Base-by-base conservation (phyloP, 2,113 vertebrate genomes). In the Anguilla rostrata region DNA sequence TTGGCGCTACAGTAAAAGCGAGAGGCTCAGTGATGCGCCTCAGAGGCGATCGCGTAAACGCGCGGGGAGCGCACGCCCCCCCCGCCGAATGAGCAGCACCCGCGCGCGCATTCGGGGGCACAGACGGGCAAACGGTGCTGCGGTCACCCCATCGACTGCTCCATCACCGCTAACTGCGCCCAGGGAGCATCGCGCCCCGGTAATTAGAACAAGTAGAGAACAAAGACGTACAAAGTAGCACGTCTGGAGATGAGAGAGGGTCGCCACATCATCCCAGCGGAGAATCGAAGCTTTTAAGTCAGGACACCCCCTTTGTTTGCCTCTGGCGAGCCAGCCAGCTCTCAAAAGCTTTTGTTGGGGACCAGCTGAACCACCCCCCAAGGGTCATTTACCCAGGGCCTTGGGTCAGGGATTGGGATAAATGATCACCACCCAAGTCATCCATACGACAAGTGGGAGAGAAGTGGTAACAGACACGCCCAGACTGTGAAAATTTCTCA, bases 181-280 rank as follows among this genome's bases (percentile, higher is more conserved):
- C 20, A 85, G 34, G 71, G 43, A 83, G 46, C 82, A 81, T 87
- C 87, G 85, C 83, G 63, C 12, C n/a, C 84, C 63, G n/a, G 83
- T 92, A 89, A 90, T 90, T 91, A 88, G 84, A 89, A 88, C 88
- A 91, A 86, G 85, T 66, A 41, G 78, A 85, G 18, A 43, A 92
- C 89, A 91, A 93, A 90, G 87, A 87, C 79, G 40, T 79, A 92
- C 90, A 92, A 92, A 91, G 89, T 78, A 88, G 85, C 79, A 82
- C 11, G 34, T 90, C 39, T 87, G 86, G 60, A 84, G 83, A 86
- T 39, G 66, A 91, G 88, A 90, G 85, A 82, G 15, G 63, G 34
- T 43, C 84, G 22, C 39, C 89, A 79, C 63, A 40, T 86, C 87
- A 2, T 84, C 83, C 79, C 43, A 86, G 88, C 6, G 85, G 66